These are phyloP conservation scores for Leuctra nigra DNA, from an alignment of 2,888 invertebrate genomes.

Conservation along the genomic window DNA sequence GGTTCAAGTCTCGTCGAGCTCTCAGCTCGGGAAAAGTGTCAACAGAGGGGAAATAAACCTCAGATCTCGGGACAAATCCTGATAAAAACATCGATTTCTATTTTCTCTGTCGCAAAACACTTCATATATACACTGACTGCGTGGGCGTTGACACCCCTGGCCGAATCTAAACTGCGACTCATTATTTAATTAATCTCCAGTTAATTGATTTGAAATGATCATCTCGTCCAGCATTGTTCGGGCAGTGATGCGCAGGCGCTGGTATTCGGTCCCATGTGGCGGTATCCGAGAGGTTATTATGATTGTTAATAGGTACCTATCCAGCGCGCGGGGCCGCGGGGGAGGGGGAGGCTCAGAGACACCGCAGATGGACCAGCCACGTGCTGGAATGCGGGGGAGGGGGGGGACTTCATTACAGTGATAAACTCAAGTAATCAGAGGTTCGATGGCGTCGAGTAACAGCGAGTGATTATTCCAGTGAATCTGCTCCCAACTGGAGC, in stretches of 20 bases:
- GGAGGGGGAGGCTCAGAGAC: not conserved
- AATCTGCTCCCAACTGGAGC: no score
- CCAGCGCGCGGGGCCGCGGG: not conserved
- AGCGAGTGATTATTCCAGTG: no score
- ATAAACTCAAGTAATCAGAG: conserved; percentile 17
- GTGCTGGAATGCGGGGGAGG: conserved; percentile 18
- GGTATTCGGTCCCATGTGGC: not conserved
- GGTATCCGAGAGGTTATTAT: not conserved
- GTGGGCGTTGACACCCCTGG: no score
- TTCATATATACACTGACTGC: no score
- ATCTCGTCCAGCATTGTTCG: not conserved
- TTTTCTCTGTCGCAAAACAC: no score
- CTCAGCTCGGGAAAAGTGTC: no score
- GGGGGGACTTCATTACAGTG: conserved; percentile 18
- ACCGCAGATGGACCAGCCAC: not conserved
- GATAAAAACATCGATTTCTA: no score
- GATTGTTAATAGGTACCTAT: not conserved
- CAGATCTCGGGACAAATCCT: no score
- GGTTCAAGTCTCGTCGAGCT: not conserved
- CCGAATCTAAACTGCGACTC: not conserved
- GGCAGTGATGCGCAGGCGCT: not conserved
- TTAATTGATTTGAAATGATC: conserved; percentile 24
- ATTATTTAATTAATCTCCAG: conserved; percentile 19
- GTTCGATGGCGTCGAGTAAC: no score
- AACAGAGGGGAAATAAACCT: no score